These are phyloP conservation scores for Carettochelys insculpta DNA, from an alignment of 2,113 vertebrate genomes.

Conservation along the genomic window DNA sequence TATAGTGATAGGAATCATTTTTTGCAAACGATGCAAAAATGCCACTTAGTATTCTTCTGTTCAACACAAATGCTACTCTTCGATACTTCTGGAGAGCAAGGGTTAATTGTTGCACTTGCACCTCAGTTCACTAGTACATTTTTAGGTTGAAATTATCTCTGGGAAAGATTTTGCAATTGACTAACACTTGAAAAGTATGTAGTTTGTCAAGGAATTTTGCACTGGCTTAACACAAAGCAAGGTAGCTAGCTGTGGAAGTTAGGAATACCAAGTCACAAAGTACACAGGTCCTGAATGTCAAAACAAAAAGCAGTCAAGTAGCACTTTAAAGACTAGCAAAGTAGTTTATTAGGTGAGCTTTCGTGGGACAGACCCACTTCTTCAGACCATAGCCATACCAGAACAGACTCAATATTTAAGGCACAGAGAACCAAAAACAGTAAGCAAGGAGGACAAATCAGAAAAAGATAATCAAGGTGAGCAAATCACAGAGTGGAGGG, in stretches of 20 bases:
- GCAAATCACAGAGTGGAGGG: too few relatives aligned
- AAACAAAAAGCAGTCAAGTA: too few relatives aligned
- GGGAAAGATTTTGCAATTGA: constrained; percentile 18
- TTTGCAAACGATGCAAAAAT: neutral
- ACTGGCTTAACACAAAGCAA: neutral
- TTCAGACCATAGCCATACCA: too few relatives aligned
- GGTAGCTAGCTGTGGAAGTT: neutral
- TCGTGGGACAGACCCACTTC: too few relatives aligned
- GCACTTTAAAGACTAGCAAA: too few relatives aligned
- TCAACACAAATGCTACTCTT: neutral
- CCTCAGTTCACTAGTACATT: constrained; percentile 10
- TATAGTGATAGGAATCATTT: constrained; percentile 20
- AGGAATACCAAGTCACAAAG: constrained; percentile 21
- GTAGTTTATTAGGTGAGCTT: too few relatives aligned
- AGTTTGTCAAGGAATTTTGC: constrained; percentile 22
- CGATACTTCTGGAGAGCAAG: neutral
- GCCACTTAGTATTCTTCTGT: constrained; percentile 26
- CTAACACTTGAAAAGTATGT: neutral
- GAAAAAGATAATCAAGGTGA: too few relatives aligned
- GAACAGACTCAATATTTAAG: too few relatives aligned
- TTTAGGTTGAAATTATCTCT: neutral
- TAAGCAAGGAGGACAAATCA: too few relatives aligned
- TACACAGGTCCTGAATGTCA: neutral
- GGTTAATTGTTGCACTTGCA: neutral
- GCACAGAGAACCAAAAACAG: too few relatives aligned